Percentiles rank a stretch among this genome's conserved stretches.
phyloP scores from a whole-genome alignment of 2,113 vertebrate species.

The Miniopterus natalensis region DNA sequence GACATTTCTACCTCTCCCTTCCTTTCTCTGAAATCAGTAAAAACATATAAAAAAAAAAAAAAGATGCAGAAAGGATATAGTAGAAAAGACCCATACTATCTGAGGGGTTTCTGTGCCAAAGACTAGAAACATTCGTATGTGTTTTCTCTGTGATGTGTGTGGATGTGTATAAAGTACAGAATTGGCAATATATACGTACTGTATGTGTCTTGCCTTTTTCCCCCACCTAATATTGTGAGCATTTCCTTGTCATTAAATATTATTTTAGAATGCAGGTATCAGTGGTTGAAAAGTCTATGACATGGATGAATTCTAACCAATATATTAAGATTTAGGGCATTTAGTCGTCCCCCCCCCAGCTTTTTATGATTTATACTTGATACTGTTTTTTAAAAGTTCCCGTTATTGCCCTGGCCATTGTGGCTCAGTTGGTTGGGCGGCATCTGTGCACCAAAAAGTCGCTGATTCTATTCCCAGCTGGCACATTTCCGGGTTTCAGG shows the following conservation, averaged over 20 bases:
- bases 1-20: no score
- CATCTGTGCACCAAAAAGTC: no score
- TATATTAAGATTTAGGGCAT: background rate
- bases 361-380: background rate
- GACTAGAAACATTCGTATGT: no score
- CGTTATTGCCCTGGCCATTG: background rate
- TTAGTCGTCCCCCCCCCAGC: background rate
- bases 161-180: background rate
- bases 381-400: background rate
- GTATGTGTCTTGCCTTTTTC: background rate
- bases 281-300: background rate
- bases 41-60: no score
- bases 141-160: background rate
- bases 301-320: background rate
- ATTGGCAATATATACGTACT: fast-evolving
- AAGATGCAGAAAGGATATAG: background rate
- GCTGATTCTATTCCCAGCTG: no score
- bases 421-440: no score
- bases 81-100: background rate
- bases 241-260: background rate
- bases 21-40: no score
- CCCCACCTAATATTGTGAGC: background rate
- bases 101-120: background rate
- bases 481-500: no score
- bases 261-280: background rate